Conservation (phyloP, 2,888 invertebrate species). For the Enoplolaimus lenunculus region DNA sequence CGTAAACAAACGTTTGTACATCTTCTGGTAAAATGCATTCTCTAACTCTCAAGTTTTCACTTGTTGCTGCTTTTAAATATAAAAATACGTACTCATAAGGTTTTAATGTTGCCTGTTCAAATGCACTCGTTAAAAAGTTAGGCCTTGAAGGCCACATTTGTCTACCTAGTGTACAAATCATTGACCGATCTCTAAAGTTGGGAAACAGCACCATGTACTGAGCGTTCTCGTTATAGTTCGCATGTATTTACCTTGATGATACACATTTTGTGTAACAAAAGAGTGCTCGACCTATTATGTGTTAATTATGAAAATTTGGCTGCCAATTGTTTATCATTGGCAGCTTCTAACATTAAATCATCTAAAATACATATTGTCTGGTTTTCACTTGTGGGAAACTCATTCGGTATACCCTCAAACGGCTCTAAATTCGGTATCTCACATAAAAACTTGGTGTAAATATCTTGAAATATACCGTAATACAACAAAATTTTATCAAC, state of each 20-base stretch:
- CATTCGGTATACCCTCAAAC: neutral
- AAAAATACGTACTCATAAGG: constrained; percentile 10
- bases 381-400: neutral
- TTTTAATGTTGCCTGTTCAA: constrained; percentile 2
- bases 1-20: neutral
- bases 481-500: neutral
- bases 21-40: neutral
- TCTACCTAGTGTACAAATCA: neutral
- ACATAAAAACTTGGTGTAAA: neutral
- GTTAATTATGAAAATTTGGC: neutral
- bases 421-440: neutral
- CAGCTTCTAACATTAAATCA: neutral
- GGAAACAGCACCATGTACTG: constrained; percentile 16
- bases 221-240: constrained; percentile 10
- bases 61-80: neutral
- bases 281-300: neutral
- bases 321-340: neutral
- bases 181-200: constrained; percentile 8
- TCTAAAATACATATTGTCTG: neutral
- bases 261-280: constrained; percentile 13
- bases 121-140: constrained; percentile 3
- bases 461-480: neutral
- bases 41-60: neutral
- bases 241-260: constrained; percentile 15
- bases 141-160: constrained; percentile 1